Conservation (phyloP, 2,888 invertebrate species). For the Hipparchia semele region DNA sequence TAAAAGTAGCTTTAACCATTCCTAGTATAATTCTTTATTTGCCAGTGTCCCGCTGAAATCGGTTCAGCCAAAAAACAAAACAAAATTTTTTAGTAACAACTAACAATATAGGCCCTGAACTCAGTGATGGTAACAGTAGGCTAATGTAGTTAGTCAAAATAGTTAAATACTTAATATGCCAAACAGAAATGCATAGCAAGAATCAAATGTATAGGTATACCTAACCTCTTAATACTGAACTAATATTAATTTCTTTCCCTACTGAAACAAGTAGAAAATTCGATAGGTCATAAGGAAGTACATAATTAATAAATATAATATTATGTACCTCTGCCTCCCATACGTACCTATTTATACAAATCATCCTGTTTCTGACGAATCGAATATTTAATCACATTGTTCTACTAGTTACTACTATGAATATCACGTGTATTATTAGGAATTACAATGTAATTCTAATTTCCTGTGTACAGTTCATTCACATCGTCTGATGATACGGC, state of each 20-base stretch:
- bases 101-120: too few relatives aligned
- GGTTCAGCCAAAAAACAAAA: too few relatives aligned
- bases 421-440: conserved; percentile 27
- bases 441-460: conserved; percentile 35
- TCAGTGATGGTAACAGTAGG: not conserved
- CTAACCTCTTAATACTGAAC: too few relatives aligned
- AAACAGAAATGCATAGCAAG: too few relatives aligned
- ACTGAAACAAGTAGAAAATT: too few relatives aligned
- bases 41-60: too few relatives aligned
- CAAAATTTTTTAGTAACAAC: too few relatives aligned
- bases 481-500: conserved; percentile 17
- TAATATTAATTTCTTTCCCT: too few relatives aligned
- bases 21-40: too few relatives aligned
- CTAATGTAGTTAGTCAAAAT: not conserved
- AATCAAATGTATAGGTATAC: too few relatives aligned
- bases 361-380: conserved; percentile 21
- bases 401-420: conserved; percentile 29
- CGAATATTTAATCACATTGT: conserved; percentile 31
- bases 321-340: not conserved
- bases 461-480: conserved; percentile 35
- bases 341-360: not conserved
- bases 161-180: not conserved
- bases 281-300: too few relatives aligned
- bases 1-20: too few relatives aligned
- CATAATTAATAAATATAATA: not conserved